Evolutionary conservation across 2,113 vertebrate species (phyloP).

Genomic region (Capreolus pygargus): DNA sequence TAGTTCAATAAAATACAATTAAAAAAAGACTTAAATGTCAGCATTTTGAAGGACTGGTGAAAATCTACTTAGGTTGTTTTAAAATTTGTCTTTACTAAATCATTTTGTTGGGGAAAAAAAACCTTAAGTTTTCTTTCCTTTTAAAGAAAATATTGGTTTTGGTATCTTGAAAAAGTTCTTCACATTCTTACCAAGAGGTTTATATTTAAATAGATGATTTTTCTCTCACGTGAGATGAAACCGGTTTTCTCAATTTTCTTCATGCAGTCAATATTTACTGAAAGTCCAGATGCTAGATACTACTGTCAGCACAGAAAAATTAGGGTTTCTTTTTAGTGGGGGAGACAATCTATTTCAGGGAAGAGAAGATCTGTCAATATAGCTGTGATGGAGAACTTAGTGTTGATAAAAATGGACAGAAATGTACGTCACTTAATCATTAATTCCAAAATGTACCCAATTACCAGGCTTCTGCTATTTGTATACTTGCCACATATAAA

Average conservation of each 20-base stretch:
- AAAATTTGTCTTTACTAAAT: background rate
- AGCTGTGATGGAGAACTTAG: background rate
- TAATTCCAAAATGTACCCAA: constrained; percentile 39
- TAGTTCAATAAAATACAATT: background rate
- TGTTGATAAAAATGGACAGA: constrained; percentile 50
- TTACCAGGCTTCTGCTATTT: background rate
- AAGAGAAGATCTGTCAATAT: constrained; percentile 24
- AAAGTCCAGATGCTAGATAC: background rate
- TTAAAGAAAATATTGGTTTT: background rate
- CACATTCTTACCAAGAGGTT: background rate
- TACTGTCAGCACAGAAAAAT: background rate
- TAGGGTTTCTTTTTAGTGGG: background rate
- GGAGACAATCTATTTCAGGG: background rate
- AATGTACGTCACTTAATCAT: background rate
- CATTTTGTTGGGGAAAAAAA: background rate
- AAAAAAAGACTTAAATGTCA: background rate
- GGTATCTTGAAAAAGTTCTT: background rate
- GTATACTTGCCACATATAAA: constrained; percentile 50
- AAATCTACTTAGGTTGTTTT: background rate
- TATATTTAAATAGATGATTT: background rate
- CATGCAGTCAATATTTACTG: background rate
- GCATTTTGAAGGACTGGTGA: background rate
- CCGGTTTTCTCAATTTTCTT: background rate
- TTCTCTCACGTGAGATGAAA: background rate
- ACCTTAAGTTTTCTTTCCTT: background rate